Conservation (phyloP, 2,797 vertebrate species). For the Allobates femoralis region DNA sequence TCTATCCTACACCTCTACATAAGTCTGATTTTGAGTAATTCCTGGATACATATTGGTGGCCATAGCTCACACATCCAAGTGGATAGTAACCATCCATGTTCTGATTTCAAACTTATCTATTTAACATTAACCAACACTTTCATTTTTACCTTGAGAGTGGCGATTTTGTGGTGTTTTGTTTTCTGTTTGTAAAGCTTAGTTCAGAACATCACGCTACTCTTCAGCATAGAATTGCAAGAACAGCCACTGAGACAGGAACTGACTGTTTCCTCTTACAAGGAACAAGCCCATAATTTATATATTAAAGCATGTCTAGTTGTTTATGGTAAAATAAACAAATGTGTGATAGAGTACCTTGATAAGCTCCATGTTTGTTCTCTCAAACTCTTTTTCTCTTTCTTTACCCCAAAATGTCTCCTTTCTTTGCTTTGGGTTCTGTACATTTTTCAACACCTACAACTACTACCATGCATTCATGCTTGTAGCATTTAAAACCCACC, state of each 20-base stretch:
- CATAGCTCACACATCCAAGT: neutral
- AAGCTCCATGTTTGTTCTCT: neutral
- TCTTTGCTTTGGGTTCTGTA: too few species aligned
- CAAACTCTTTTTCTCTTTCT: neutral
- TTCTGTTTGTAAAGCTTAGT: neutral
- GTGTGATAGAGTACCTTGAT: neutral
- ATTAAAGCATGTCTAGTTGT: neutral
- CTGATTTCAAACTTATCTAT: neutral
- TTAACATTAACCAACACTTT: neutral
- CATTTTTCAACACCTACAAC: too few species aligned
- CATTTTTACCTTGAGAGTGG: neutral
- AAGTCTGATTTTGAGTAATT: neutral
- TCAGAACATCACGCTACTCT: neutral
- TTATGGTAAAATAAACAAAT: neutral
- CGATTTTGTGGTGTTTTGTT: neutral
- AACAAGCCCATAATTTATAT: neutral
- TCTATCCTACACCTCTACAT: neutral
- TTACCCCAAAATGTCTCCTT: neutral
- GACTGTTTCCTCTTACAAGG: neutral
- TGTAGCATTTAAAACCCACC: too few species aligned
- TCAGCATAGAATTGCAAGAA: neutral
- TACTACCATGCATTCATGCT: too few species aligned
- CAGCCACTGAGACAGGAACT: neutral
- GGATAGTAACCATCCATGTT: neutral
- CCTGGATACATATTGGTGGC: neutral